Evolutionary conservation across 2,113 vertebrate species (phyloP).

Genomic region (Campylomormyrus tamandua): DNA sequence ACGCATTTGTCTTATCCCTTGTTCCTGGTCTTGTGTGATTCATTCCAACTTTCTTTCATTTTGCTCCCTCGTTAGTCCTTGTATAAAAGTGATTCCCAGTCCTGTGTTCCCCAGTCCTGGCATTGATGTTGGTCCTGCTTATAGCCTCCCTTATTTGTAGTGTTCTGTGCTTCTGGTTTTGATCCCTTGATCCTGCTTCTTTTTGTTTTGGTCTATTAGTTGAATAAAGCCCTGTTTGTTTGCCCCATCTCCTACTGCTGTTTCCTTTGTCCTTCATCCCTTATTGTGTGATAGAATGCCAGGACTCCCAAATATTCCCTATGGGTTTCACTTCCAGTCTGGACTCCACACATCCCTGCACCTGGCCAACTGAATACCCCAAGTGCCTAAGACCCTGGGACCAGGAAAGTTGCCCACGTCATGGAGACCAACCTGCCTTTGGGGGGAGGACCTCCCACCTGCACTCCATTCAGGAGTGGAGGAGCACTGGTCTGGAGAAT

Average conservation of each 20-base stretch:
- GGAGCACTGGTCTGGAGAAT: too few relatives aligned
- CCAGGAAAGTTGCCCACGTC: too few relatives aligned
- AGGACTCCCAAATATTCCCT: neutral
- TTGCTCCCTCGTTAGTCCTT: neutral
- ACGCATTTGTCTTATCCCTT: neutral
- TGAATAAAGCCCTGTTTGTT: neutral
- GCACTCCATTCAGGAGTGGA: too few relatives aligned
- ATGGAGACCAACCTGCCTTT: too few relatives aligned
- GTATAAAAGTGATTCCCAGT: neutral
- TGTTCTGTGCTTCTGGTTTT: too few relatives aligned
- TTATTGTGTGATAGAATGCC: neutral
- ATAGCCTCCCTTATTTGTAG: neutral
- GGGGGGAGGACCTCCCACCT: too few relatives aligned
- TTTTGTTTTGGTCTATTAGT: neutral
- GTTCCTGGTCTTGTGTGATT: neutral
- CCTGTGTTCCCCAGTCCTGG: neutral
- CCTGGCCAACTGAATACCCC: too few relatives aligned
- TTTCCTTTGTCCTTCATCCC: too few relatives aligned
- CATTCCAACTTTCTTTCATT: neutral
- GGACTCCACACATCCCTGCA: too few relatives aligned
- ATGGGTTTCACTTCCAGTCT: neutral
- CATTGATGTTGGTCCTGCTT: neutral
- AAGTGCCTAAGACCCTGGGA: too few relatives aligned
- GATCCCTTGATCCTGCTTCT: too few relatives aligned
- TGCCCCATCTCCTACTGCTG: neutral